Percentiles rank a stretch among this genome's conserved stretches.
Conservation (phyloP, 2,888 invertebrate species). For the Mesochorus sp. region DNA sequence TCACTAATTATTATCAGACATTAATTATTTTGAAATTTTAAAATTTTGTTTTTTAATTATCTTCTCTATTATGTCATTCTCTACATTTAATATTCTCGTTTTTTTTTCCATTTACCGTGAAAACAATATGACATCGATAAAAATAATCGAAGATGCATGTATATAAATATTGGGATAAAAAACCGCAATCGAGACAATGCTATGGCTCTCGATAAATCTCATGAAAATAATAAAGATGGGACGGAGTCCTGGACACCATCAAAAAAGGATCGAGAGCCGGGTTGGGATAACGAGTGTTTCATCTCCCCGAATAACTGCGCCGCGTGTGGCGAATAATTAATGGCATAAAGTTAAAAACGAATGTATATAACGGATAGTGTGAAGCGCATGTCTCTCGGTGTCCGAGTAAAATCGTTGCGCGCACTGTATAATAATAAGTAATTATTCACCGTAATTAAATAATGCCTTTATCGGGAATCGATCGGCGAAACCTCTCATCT, state of each 20-base stretch:
- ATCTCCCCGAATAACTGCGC: slow-evolving; percentile 58
- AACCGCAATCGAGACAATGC: too few relatives aligned
- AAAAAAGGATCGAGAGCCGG: neutral
- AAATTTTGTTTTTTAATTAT: too few relatives aligned
- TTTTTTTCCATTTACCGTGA: too few relatives aligned
- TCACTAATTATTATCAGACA: too few relatives aligned
- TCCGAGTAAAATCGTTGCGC: slow-evolving; percentile 66
- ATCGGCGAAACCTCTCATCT: slow-evolving; percentile 68
- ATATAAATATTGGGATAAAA: too few relatives aligned
- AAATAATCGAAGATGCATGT: too few relatives aligned
- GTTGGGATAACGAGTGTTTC: slow-evolving; percentile 72
- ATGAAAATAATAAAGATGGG: slow-evolving; percentile 28
- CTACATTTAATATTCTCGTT: too few relatives aligned
- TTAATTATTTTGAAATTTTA: too few relatives aligned
- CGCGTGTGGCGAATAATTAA: slow-evolving; percentile 75
- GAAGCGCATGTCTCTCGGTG: slow-evolving; percentile 29
- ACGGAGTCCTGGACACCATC: neutral
- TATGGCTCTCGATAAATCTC: neutral
- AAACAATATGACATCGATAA: too few relatives aligned
- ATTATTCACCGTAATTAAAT: slow-evolving; percentile 79
- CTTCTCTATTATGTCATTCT: too few relatives aligned
- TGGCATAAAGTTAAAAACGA: slow-evolving; percentile 64
- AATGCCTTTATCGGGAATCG: slow-evolving; percentile 69
- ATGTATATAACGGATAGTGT: neutral
- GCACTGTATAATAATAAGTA: slow-evolving; percentile 76